Conservation (phyloP, 2,113 vertebrate genomes). For the Parus major region DNA sequence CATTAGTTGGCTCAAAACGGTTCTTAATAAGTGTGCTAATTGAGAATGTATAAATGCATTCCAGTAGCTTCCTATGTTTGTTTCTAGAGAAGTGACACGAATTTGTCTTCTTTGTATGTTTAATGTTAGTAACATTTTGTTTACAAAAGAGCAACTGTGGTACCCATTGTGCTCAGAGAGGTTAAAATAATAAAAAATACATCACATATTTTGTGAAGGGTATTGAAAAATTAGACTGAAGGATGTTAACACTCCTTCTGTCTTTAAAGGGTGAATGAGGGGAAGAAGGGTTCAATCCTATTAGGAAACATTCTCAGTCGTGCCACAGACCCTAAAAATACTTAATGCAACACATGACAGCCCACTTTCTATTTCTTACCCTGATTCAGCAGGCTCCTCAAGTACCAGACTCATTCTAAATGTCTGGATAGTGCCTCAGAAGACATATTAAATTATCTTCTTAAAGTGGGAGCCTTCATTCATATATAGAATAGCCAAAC, state of each 20-base stretch:
- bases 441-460: not conserved
- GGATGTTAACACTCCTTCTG: not conserved
- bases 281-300: not conserved
- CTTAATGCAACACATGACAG: not conserved
- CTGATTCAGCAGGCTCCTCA: not conserved
- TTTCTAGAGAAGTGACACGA: conserved; percentile 23
- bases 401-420: not conserved
- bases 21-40: conserved; percentile 62
- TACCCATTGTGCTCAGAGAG: not conserved
- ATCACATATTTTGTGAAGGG: not conserved
- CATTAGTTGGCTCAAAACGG: conserved; percentile 41
- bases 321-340: not conserved
- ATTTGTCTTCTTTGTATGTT: conserved; percentile 12
- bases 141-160: not conserved
- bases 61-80: conserved; percentile 28
- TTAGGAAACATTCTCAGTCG: not conserved
- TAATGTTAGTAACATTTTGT: conserved; percentile 10
- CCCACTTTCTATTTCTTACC: not conserved
- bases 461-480: not conserved
- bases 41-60: conserved; percentile 49
- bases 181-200: not conserved
- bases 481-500: not conserved
- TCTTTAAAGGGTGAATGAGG: not conserved
- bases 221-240: conserved; percentile 20
- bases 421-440: not conserved